Evolutionary conservation across 2,888 invertebrate species (phyloP), one percentile per base, ranked within the genome.

Genomic region (Acronicta aceris): DNA sequence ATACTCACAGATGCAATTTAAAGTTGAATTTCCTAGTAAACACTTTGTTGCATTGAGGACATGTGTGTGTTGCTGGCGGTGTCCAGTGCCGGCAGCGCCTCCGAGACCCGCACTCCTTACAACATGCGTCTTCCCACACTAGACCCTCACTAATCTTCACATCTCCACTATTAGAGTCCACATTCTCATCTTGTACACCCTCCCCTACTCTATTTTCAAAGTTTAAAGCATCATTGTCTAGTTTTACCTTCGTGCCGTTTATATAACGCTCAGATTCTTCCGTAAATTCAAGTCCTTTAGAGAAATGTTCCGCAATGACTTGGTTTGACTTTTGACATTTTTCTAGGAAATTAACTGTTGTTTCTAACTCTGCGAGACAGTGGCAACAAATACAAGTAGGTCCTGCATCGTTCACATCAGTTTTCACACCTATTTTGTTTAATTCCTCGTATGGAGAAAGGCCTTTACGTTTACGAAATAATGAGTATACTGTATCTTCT

Each of bases 11-110:
- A 58, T 90, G 90, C 15, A 88, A 42, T 46, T 82, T 83, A 33
- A 82, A 87, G 70, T 89, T 90, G 47, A 84, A 89, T 65, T 88
- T 90, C 60, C 86, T 88, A 15, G 72, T 85, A 52, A 90, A 90
- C 5, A 81, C 71, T 74, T 88, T 90, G 5, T 76, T 64, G 49
- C 90, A 90, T 43, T 83, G 74, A 10, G 81, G 82, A 59, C 90
- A 90, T 2, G 79, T 81, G 65, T 79, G 79, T 0, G 71, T 47
- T 0, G 62, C 16, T 0, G 83, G 81, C 3, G 83, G 84, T 7
- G 78, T 46, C 83, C 84, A 79, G 65, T 87, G 88, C 25, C 25
- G 67, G 67, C 88, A 89, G 33, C 86, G 82, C 0, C 84, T 77
- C 60, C 70, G 73, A 0, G 87, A 83, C 0, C 83, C 83, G 36